phyloP scores from a whole-genome alignment of 2,888 invertebrate genomes.

The Romanomermis culicivorax region DNA sequence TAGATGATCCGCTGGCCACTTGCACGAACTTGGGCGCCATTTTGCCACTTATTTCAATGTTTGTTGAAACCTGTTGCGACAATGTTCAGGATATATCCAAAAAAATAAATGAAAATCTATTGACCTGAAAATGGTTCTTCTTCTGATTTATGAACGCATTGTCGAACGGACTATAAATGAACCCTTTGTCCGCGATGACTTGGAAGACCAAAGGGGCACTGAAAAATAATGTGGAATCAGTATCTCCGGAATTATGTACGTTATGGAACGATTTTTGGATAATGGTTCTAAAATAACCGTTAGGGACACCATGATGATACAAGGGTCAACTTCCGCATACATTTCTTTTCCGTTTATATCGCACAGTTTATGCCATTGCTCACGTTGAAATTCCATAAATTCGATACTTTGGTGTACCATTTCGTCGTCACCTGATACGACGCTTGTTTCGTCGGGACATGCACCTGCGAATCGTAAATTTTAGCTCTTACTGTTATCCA shows the following conservation, averaged over 20 bases:
- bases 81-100: not conserved
- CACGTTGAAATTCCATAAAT: constrained; percentile 20
- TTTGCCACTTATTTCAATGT: constrained; percentile 29
- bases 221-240: not conserved
- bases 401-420: constrained; percentile 15
- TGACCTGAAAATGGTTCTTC: constrained; percentile 82
- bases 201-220: constrained; percentile 34
- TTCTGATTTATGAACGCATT: constrained; percentile 98
- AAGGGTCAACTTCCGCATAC: constrained; percentile 8
- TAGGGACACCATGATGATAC: too few relatives aligned
- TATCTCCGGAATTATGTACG: not conserved
- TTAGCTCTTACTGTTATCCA: too few relatives aligned
- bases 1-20: constrained; percentile 24
- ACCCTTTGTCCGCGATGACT: constrained; percentile 95
- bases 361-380: constrained; percentile 20
- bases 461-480: too few relatives aligned
- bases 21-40: constrained; percentile 30
- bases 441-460: too few relatives aligned
- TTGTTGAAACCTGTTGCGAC: constrained; percentile 18
- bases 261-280: too few relatives aligned
- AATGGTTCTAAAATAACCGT: too few relatives aligned
- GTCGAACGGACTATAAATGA: constrained; percentile 88
- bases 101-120: not conserved
- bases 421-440: constrained; percentile 9
- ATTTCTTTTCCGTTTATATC: constrained; percentile 16